Conservation (phyloP, 2,797 vertebrate genomes). For the Phrynocephalus guinanensis region DNA sequence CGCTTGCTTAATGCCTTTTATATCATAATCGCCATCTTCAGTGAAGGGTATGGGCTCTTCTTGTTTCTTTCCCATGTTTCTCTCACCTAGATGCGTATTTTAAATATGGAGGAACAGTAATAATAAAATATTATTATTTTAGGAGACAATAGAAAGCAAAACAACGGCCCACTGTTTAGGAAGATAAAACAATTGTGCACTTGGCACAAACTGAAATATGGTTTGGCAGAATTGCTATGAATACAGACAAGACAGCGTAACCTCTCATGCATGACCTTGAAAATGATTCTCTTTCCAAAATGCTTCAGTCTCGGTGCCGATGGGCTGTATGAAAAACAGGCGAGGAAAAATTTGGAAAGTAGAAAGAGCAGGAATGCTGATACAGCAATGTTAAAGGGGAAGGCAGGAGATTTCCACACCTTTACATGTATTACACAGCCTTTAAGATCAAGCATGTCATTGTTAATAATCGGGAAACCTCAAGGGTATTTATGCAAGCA, state of each 20-base stretch:
- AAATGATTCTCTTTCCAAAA: too few species aligned
- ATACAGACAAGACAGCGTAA: too few species aligned
- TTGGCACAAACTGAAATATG: neutral
- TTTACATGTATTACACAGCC: neutral
- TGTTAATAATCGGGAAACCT: neutral
- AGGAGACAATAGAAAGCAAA: neutral
- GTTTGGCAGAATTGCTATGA: too few species aligned
- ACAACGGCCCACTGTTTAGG: neutral
- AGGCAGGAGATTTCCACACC: neutral
- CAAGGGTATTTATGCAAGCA: neutral
- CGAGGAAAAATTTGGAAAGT: too few species aligned
- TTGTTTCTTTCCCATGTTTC: too few species aligned
- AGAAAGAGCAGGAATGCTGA: neutral
- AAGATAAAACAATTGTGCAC: neutral
- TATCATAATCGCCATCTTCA: too few species aligned
- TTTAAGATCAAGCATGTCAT: neutral
- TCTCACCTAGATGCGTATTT: neutral
- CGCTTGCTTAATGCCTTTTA: too few species aligned
- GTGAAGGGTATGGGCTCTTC: too few species aligned
- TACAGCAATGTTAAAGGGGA: neutral
- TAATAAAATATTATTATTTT: neutral
- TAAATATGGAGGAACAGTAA: neutral
- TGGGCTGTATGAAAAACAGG: too few species aligned
- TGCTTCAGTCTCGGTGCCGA: too few species aligned
- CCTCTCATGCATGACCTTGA: too few species aligned